Evolutionary conservation across 2,797 vertebrate genomes (phyloP), one percentile per base, ranked within the genome.

Genomic region (Scyliorhinus canicula): DNA sequence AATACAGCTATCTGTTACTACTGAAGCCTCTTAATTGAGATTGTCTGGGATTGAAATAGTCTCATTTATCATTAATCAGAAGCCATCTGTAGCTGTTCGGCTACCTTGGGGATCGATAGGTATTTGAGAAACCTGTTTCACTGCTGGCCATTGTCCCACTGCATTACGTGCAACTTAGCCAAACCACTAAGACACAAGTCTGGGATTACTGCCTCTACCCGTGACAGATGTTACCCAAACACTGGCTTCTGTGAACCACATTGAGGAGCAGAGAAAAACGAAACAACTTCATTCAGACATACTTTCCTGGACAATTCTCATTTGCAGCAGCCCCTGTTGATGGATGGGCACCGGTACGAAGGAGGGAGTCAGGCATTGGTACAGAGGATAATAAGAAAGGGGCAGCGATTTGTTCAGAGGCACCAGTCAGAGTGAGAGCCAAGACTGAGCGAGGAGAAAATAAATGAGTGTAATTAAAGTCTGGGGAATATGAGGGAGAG

Each of bases 61-160:
- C 52, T 88, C 52, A 35, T 88, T 88, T n/a, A 57, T 57, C 85
- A 88, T n/a, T 88, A 88, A 88, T 88, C 85, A 88, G 85, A 57
- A 88, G 52, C 55, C 85, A 21, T 57, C 52, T 88, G 85, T n/a
- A 88, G 52, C 85, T 19, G 31, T 35, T 88, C 50, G 35, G 55
- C 7, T 57, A 88, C 28, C 50, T 86, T 86, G 31, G 85, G 52
- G 85, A 88, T 88, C 85, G 16, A 88, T 88, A 88, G 52, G 31
- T 35, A 57, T 55, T 14, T 57, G 28, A 57, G 85, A 21, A 12
- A 52, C 5, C 52, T 88, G 52, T 55, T 6, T 31, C 1, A 28
- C 52, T 16, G 40, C 55, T 88, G 31, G 12, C 85, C 6, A 1
- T 60, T 12, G 52, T 60, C 52, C 85, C 52, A 57, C 4, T 19